Percentiles rank a stretch among this genome's conserved stretches.
Evolutionary conservation across 2,113 vertebrate genomes (phyloP).

Genomic region (Synchiropus splendidus): DNA sequence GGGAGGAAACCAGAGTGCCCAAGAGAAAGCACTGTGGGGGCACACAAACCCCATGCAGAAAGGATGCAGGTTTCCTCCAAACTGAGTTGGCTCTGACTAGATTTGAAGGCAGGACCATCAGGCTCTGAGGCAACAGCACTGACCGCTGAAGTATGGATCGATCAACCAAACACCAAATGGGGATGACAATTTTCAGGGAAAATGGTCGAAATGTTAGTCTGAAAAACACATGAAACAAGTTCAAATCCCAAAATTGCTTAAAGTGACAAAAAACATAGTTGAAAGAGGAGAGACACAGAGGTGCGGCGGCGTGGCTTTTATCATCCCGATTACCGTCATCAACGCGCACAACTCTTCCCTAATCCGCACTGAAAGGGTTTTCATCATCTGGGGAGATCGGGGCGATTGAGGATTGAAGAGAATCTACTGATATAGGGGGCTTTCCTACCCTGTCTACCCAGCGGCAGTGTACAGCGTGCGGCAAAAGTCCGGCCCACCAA

Average conservation of each 20-base stretch:
- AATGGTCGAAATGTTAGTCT: too few relatives aligned
- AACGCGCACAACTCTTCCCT: conserved; percentile 41
- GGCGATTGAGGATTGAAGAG: conserved; percentile 33
- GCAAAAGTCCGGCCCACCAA: conserved; percentile 49
- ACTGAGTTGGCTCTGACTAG: too few relatives aligned
- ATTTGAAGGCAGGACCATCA: too few relatives aligned
- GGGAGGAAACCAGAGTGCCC: too few relatives aligned
- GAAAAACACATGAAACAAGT: neutral
- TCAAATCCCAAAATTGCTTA: conserved; percentile 49
- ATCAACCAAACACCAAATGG: too few relatives aligned
- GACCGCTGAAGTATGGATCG: too few relatives aligned
- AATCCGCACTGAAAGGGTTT: conserved; percentile 66
- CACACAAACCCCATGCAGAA: too few relatives aligned
- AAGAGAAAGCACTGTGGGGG: too few relatives aligned
- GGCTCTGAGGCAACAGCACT: too few relatives aligned
- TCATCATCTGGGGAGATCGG: conserved; percentile 49
- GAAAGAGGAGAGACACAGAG: conserved; percentile 35
- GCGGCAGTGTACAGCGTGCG: conserved; percentile 26
- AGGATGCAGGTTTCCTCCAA: too few relatives aligned
- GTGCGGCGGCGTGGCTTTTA: conserved; percentile 43
- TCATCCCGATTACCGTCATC: conserved; percentile 26
- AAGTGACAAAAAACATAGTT: conserved; percentile 45
- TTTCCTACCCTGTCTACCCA: conserved; percentile 46
- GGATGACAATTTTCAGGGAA: too few relatives aligned
- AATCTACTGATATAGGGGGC: conserved; percentile 17